phyloP scores from a whole-genome alignment of 2,888 invertebrate genomes.

The Pyrrhosoma nymphula region DNA sequence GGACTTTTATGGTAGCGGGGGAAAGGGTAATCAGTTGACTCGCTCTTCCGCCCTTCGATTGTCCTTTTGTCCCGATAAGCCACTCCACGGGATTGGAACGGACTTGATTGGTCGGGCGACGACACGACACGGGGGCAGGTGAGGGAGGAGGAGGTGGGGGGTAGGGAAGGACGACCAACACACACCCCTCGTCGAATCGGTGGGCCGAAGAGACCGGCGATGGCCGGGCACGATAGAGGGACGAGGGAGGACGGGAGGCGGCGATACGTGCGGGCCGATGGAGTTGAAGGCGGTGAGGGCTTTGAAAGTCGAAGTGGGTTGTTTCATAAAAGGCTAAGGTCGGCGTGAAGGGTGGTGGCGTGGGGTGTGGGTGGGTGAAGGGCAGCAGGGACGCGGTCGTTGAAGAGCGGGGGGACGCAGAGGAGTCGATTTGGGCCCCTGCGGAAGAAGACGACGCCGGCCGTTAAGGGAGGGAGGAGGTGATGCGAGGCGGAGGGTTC shows the following conservation, averaged over 20 bases:
- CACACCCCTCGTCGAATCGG: neutral
- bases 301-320: neutral
- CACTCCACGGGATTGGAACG: conserved; percentile 33
- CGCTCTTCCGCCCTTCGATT: conserved; percentile 4
- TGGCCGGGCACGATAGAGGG: neutral
- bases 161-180: neutral
- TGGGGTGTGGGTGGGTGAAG: neutral
- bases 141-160: neutral
- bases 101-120: conserved; percentile 24
- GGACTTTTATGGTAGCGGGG: neutral
- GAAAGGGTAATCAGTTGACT: conserved; percentile 1
- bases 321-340: conserved; percentile 25
- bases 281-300: neutral
- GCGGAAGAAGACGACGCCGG: neutral
- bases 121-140: neutral
- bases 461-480: neutral
- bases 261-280: neutral
- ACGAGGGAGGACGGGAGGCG: neutral
- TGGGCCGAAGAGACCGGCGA: neutral
- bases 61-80: neutral
- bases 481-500: neutral
- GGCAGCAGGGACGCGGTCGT: neutral
- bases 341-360: neutral
- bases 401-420: neutral
- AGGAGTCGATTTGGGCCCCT: conserved; percentile 4